A percentile compares a stretch with the other conserved stretches of the same genome.
These are phyloP conservation scores for Eretmochelys imbricata DNA, from an alignment of 2,113 vertebrate genomes.

Conservation along the genomic window DNA sequence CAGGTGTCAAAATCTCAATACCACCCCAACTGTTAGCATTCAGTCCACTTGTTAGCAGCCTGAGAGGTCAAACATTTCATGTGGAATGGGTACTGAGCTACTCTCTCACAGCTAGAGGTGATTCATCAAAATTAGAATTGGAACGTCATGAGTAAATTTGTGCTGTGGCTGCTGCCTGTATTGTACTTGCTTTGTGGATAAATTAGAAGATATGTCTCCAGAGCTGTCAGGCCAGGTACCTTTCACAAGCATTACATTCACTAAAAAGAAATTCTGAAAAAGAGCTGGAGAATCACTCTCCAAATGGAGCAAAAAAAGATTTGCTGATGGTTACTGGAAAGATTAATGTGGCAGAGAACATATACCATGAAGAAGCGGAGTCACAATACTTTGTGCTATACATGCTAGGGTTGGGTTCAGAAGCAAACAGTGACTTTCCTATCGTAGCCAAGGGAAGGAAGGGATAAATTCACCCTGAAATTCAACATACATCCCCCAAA, in stretches of 20 bases:
- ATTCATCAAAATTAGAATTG: constrained; percentile 29
- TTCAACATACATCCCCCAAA: not conserved
- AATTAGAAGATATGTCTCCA: constrained; percentile 46
- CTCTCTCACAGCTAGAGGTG: constrained; percentile 27
- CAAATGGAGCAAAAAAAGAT: not conserved
- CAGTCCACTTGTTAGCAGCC: constrained; percentile 4
- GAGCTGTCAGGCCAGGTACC: constrained; percentile 11
- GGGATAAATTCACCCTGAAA: not conserved
- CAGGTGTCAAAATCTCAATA: not conserved
- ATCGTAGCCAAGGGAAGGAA: not conserved
- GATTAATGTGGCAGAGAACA: not conserved
- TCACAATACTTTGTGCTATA: not conserved
- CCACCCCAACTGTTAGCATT: not conserved
- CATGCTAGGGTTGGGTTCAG: not conserved
- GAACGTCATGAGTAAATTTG: constrained; percentile 22
- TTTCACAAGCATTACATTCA: constrained; percentile 42
- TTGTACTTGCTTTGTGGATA: constrained; percentile 38
- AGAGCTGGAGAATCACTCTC: not conserved
- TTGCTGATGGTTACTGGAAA: constrained; percentile 20
- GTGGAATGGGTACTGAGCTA: constrained; percentile 5
- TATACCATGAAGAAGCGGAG: not conserved
- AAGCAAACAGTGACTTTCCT: not conserved
- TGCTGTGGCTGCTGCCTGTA: not conserved
- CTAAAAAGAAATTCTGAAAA: constrained; percentile 21
- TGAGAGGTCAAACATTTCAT: not conserved